A percentile compares a stretch with the other conserved stretches of the same genome.
These are phyloP conservation scores for Scatophagus argus DNA, from an alignment of 2,113 vertebrate genomes.

Conservation along the genomic window DNA sequence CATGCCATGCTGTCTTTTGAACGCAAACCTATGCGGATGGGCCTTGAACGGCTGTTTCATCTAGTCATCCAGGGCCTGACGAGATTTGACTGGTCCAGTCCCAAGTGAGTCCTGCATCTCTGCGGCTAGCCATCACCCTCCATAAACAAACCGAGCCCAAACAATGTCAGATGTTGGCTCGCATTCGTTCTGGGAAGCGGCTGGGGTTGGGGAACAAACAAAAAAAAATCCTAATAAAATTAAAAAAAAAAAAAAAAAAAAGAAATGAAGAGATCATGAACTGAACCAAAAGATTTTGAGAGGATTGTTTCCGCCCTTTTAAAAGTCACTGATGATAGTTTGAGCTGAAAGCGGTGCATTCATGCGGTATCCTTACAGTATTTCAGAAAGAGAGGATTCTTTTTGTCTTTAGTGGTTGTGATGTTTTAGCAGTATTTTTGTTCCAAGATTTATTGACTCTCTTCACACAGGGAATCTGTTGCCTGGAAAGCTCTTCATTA, in stretches of 20 bases:
- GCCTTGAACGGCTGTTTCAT: slow-evolving; percentile 83
- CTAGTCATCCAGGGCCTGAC: slow-evolving; percentile 78
- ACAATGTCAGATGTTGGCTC: slow-evolving; percentile 74
- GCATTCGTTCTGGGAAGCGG: slow-evolving; percentile 54
- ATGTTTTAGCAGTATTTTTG: slow-evolving; percentile 15
- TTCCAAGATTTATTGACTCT: slow-evolving; percentile 35
- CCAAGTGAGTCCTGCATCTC: slow-evolving; percentile 78
- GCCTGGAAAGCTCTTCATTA: slow-evolving; percentile 35
- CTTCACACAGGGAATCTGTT: slow-evolving; percentile 22
- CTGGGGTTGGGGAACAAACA: slow-evolving; percentile 12
- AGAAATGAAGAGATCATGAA: slow-evolving; percentile 31
- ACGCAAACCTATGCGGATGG: slow-evolving; percentile 81
- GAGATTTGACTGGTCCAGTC: slow-evolving; percentile 82
- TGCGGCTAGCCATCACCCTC: slow-evolving; percentile 75
- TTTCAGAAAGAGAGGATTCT: too few relatives aligned
- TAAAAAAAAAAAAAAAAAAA: neutral
- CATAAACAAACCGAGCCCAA: slow-evolving; percentile 73
- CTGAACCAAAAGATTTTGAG: slow-evolving; percentile 25
- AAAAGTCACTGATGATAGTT: slow-evolving; percentile 35
- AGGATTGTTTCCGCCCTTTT: slow-evolving; percentile 36
- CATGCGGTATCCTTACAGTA: slow-evolving; percentile 2
- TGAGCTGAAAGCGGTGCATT: slow-evolving; percentile 24
- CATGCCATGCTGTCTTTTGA: slow-evolving; percentile 79
- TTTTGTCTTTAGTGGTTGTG: slow-evolving; percentile 3
- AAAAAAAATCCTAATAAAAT: too few relatives aligned